phyloP scores from a whole-genome alignment of 35 echinoderm and acorn worm genomes.

The Acanthaster planci region DNA sequence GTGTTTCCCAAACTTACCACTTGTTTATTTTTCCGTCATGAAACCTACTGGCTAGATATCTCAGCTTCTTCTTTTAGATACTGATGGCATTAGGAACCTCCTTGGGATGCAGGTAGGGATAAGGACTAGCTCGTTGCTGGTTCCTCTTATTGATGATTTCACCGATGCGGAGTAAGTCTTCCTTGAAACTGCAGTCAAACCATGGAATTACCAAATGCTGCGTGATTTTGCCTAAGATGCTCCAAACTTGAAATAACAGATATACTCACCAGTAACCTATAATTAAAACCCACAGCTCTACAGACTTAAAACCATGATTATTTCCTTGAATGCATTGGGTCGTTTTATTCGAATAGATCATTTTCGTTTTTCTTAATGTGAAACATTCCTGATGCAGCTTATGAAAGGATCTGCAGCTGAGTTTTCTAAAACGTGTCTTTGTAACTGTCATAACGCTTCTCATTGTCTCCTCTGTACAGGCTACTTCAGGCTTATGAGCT shows the following conservation, averaged over 20 bases:
- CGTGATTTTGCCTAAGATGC: too few species aligned
- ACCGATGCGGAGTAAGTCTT: slow-evolving; percentile 61
- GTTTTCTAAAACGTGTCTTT: background rate
- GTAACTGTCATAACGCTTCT: background rate
- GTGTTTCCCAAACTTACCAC: too few species aligned
- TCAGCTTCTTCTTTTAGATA: slow-evolving; percentile 17
- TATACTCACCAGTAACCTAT: too few species aligned
- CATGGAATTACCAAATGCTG: too few species aligned
- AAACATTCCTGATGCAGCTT: background rate
- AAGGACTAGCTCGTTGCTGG: slow-evolving; percentile 37
- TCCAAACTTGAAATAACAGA: too few species aligned
- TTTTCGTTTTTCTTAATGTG: background rate
- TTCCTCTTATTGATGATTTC: slow-evolving; percentile 67
- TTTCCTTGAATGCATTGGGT: too few species aligned
- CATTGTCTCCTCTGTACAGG: background rate
- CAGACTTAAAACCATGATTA: too few species aligned
- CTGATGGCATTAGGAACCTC: slow-evolving; percentile 92
- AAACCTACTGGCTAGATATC: too few species aligned
- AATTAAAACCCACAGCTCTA: too few species aligned
- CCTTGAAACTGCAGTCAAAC: slow-evolving; percentile 66
- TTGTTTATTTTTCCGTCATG: too few species aligned
- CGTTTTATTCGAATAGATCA: too few species aligned
- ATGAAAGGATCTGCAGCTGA: background rate
- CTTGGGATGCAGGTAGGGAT: slow-evolving; percentile 78
- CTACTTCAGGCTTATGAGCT: too few species aligned